phyloP scores from a whole-genome alignment of 2,797 vertebrate genomes.

The Cetoscarus ocellatus region DNA sequence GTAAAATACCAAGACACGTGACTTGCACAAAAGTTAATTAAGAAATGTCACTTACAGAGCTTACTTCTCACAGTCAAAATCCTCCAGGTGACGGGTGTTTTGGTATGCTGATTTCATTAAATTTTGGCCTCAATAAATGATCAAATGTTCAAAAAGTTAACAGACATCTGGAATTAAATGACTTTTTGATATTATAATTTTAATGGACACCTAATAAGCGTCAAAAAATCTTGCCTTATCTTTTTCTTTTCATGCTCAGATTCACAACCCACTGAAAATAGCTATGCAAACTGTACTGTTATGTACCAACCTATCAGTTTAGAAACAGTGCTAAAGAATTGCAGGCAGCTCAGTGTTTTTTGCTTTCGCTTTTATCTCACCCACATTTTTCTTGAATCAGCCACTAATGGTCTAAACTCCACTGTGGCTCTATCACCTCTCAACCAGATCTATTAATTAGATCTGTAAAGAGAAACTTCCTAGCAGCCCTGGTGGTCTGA shows the following conservation, averaged over 20 bases:
- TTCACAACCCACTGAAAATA: too few relatives aligned
- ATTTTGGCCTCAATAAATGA: background rate
- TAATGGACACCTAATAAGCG: background rate
- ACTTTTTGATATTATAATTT: background rate
- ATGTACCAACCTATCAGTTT: too few relatives aligned
- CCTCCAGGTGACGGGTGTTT: background rate
- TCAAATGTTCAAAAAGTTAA: background rate
- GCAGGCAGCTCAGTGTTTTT: too few relatives aligned
- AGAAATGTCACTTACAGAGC: background rate
- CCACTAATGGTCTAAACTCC: background rate
- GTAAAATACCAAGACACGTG: too few relatives aligned
- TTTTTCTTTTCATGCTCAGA: too few relatives aligned
- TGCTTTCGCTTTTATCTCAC: constrained; percentile 2
- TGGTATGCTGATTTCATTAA: background rate
- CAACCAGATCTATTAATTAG: constrained; percentile 15
- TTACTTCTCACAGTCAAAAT: constrained; percentile 2
- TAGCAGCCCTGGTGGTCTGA: constrained; percentile 12
- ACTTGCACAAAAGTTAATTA: too few relatives aligned
- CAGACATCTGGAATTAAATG: background rate
- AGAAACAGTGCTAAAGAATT: too few relatives aligned
- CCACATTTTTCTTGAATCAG: background rate
- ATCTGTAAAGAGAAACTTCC: constrained; percentile 2
- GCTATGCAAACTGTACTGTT: too few relatives aligned
- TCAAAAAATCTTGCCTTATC: background rate
- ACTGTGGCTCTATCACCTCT: background rate